Evolutionary conservation across 23 tunicate species (phyloP).

Genomic region (Clavelina lepadiformis): DNA sequence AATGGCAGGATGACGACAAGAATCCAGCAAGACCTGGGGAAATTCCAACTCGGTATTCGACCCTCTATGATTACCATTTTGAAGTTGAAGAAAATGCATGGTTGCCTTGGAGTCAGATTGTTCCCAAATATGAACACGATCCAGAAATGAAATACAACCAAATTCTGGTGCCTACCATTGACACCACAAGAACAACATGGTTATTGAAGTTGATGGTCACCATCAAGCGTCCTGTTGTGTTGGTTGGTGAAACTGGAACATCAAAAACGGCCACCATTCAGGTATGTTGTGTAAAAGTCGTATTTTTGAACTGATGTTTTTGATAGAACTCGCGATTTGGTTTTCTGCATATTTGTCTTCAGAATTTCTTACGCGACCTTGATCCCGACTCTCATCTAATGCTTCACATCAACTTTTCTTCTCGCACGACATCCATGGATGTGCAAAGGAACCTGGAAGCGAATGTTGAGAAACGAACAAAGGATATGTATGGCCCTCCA

Average conservation of each 20-base stretch:
- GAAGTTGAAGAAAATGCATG: conserved; percentile 52
- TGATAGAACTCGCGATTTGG: too few species aligned
- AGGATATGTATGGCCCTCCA: conserved; percentile 98
- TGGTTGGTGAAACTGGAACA: conserved; percentile 99
- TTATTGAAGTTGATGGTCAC: conserved; percentile 51
- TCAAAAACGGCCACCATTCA: conserved; percentile 99
- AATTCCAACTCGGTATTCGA: conserved; percentile 64
- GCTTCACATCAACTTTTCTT: conserved; percentile 98
- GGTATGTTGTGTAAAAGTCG: conserved; percentile 20
- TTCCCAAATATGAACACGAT: conserved; percentile 83
- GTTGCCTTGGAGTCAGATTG: conserved; percentile 96
- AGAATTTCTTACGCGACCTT: conserved; percentile 78
- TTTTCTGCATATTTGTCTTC: neutral
- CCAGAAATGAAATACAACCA: conserved; percentile 92
- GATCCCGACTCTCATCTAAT: conserved; percentile 80
- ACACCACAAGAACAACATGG: conserved; percentile 98
- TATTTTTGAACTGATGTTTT: neutral
- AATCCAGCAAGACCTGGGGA: conserved; percentile 82
- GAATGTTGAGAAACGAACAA: conserved; percentile 97
- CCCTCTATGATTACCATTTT: conserved; percentile 94
- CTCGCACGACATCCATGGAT: conserved; percentile 99
- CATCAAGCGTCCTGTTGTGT: conserved; percentile 89
- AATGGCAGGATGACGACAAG: conserved; percentile 71
- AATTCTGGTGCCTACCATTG: conserved; percentile 97
- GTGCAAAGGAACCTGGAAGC: conserved; percentile 98